These are phyloP conservation scores for Trichosurus vulpecula DNA, from an alignment of 2,797 vertebrate genomes.

Conservation along the genomic window DNA sequence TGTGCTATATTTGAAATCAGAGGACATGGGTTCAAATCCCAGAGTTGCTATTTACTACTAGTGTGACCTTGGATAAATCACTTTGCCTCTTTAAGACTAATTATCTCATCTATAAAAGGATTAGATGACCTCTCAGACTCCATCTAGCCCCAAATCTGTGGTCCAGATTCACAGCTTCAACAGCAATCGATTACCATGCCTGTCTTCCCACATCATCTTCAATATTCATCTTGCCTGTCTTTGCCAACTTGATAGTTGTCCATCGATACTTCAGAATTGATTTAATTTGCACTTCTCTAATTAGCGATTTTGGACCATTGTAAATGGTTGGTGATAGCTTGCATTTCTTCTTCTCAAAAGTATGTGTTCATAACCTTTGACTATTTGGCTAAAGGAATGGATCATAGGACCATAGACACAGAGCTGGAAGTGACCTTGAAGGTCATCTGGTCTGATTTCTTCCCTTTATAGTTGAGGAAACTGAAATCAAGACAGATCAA, in stretches of 20 bases:
- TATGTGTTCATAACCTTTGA: not conserved
- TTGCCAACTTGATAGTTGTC: not conserved
- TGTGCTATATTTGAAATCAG: not conserved
- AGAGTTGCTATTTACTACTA: not conserved
- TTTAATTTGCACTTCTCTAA: not conserved
- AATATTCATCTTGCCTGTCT: not conserved
- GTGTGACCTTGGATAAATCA: not conserved
- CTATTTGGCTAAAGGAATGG: not conserved
- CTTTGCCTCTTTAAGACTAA: not conserved
- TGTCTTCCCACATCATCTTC: not conserved
- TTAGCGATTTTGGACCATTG: not conserved
- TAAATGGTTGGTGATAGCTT: not conserved
- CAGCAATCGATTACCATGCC: not conserved
- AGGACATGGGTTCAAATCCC: not conserved
- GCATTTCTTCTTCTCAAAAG: not conserved
- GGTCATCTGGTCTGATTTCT: not conserved
- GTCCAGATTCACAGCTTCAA: not conserved
- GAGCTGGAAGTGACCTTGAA: not conserved
- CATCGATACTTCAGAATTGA: not conserved
- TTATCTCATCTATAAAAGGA: not conserved
- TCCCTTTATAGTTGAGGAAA: not conserved
- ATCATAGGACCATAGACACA: not conserved
- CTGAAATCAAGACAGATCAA: not conserved
- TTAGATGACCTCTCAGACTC: not conserved
- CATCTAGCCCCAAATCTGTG: not conserved